phyloP scores from a whole-genome alignment of 2,113 vertebrate species.

The Urocynchramus pylzowi region DNA sequence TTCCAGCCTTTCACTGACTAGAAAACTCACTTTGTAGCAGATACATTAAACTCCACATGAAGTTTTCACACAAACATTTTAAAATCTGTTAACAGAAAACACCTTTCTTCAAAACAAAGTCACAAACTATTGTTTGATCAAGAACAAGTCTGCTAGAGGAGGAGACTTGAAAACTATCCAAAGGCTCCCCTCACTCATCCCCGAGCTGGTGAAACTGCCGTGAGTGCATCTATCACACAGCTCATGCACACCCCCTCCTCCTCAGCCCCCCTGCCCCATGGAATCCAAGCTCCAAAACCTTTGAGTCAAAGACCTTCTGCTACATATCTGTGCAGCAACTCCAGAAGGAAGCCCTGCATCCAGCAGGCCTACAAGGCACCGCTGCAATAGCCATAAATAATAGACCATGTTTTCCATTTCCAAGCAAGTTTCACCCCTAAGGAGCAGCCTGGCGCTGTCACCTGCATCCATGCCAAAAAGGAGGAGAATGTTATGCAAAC shows the following conservation, averaged over 20 bases:
- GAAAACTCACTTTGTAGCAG: background rate
- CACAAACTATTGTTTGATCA: background rate
- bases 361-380: background rate
- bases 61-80: background rate
- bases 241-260: background rate
- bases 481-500: background rate
- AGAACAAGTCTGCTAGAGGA: background rate
- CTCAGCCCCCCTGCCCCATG: background rate
- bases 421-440: background rate
- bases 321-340: background rate
- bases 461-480: background rate
- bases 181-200: background rate
- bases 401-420: background rate
- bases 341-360: background rate
- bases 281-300: background rate
- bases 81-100: background rate
- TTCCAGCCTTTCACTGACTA: background rate
- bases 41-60: background rate
- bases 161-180: background rate
- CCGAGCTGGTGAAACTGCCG: background rate
- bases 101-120: background rate
- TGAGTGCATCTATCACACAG: rapidly evolving
- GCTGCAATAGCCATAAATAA: background rate
- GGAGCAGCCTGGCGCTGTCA: background rate
- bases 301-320: background rate